Conservation (phyloP, 2,888 invertebrate genomes). For the Ennomos fuscantarius region DNA sequence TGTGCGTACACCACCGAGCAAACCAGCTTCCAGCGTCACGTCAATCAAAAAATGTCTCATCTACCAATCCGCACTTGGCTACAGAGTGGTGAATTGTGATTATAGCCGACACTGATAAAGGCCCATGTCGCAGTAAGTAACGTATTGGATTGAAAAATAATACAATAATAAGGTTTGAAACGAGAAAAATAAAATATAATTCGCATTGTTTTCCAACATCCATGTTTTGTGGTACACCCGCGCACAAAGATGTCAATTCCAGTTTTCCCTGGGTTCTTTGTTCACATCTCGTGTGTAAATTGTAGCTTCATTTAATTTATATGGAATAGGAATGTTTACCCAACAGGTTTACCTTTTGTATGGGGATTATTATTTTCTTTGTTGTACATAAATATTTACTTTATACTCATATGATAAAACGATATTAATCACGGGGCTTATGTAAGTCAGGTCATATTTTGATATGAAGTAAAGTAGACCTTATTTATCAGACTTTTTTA, state of each 20-base stretch:
- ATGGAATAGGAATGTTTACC: conserved; percentile 16
- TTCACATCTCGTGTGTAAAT: conserved; percentile 29
- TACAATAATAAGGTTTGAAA: too few species aligned
- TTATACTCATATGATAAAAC: conserved; percentile 16
- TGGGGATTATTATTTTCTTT: conserved; percentile 10
- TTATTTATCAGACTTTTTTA: too few species aligned
- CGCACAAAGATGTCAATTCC: conserved; percentile 38
- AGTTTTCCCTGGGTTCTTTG: conserved; percentile 30
- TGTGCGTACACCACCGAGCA: too few species aligned
- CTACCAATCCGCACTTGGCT: too few species aligned
- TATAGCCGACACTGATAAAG: too few species aligned
- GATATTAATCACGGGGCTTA: conserved; percentile 13
- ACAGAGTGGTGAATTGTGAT: too few species aligned
- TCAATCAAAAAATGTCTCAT: too few species aligned
- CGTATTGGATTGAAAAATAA: too few species aligned
- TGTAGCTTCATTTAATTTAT: conserved; percentile 28
- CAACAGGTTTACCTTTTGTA: conserved; percentile 16
- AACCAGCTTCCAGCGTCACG: too few species aligned
- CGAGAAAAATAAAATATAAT: too few species aligned
- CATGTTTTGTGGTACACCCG: conserved; percentile 23
- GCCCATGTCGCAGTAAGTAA: too few species aligned
- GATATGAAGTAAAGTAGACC: too few species aligned
- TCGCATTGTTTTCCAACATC: conserved; percentile 4
- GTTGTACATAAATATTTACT: conserved; percentile 19
- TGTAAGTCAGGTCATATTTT: conserved; percentile 10